These are phyloP conservation scores for Prunella himalayana DNA, from an alignment of 2,113 vertebrate species.

Conservation along the genomic window DNA sequence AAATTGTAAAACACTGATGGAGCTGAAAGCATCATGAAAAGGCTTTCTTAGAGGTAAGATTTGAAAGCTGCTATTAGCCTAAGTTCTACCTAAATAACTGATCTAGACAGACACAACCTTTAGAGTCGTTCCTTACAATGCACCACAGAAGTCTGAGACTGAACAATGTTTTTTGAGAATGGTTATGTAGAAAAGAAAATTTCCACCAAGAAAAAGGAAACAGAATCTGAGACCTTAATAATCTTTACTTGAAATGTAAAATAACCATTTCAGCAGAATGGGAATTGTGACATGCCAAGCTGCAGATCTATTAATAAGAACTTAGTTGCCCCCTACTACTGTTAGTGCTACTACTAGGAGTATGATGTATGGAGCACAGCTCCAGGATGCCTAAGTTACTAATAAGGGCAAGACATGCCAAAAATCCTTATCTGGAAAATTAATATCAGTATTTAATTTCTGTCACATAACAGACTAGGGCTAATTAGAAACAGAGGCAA, in stretches of 20 bases:
- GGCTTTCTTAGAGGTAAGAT: not conserved
- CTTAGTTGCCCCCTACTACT: not conserved
- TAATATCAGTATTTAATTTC: not conserved
- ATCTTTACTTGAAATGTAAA: not conserved
- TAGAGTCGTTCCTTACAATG: not conserved
- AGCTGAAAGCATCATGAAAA: not conserved
- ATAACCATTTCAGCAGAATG: not conserved
- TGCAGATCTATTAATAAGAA: not conserved
- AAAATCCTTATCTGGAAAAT: not conserved
- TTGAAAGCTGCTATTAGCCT: not conserved
- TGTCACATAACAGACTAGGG: not conserved
- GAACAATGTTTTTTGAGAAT: not conserved
- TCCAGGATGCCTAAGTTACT: not conserved
- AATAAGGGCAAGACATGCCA: accelerated
- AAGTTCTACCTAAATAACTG: not conserved
- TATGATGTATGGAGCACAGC: not conserved
- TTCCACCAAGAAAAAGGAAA: not conserved
- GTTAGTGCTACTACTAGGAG: not conserved
- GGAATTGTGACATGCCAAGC: not conserved
- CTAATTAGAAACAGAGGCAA: not conserved
- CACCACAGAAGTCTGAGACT: not conserved
- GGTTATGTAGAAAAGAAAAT: not conserved
- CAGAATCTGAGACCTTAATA: not conserved
- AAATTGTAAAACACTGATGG: not conserved
- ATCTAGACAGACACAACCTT: no score